A percentile compares a stretch with the other conserved stretches of the same genome.
Evolutionary conservation across 92 coral and sea anemone species (phyloP).

Genomic region (Phenganax subtilis): DNA sequence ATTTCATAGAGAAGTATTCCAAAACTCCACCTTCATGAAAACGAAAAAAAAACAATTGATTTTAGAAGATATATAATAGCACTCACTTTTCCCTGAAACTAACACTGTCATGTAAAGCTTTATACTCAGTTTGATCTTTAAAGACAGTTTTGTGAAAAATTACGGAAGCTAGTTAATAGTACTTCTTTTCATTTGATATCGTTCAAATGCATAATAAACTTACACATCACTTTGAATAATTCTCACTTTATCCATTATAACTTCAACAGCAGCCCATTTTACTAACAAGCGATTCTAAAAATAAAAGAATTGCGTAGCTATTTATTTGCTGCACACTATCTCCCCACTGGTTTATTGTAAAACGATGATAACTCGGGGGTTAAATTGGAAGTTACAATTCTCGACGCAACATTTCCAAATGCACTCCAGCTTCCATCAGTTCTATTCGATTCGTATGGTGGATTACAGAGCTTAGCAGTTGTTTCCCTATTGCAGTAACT

Average conservation of each 20-base stretch:
- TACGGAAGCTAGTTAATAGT: no score
- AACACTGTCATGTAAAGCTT: no score
- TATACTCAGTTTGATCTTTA: neutral
- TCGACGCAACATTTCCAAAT: no score
- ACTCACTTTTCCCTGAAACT: neutral
- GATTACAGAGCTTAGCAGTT: no score
- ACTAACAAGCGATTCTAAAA: slow-evolving; percentile 21
- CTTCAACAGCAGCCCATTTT: slow-evolving; percentile 40
- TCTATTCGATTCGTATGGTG: no score
- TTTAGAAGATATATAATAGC: neutral
- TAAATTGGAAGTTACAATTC: no score
- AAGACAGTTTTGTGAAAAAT: neutral
- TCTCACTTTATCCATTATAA: slow-evolving; percentile 22
- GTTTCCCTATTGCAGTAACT: no score
- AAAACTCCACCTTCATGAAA: slow-evolving; percentile 35
- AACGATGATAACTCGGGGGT: no score
- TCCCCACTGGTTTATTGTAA: no score
- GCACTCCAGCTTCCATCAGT: no score
- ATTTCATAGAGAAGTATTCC: slow-evolving; percentile 39
- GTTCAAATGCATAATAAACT: neutral
- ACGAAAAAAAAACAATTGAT: neutral
- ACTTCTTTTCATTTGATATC: no score
- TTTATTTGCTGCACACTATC: neutral
- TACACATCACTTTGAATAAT: slow-evolving; percentile 36
- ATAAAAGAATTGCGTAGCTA: neutral